Percentiles rank a stretch among this genome's conserved stretches.
phyloP scores from a whole-genome alignment of 2,113 vertebrate genomes.

The Isurus oxyrinchus region DNA sequence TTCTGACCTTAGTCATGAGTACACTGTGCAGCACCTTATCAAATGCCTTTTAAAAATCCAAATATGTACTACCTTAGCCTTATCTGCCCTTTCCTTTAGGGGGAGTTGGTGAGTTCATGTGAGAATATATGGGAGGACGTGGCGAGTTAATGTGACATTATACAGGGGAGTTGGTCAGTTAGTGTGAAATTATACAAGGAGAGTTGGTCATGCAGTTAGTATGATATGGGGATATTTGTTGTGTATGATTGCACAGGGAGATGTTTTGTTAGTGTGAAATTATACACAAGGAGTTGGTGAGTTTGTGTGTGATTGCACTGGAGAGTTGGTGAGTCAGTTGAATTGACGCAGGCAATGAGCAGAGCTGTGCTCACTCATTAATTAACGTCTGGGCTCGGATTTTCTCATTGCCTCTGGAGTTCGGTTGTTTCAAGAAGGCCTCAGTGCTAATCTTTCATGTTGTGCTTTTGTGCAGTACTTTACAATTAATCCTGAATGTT shows the following conservation, averaged over 20 bases:
- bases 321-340: neutral
- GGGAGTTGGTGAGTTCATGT: neutral
- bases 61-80: neutral
- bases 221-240: neutral
- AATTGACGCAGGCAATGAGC: neutral
- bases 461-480: neutral
- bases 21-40: neutral
- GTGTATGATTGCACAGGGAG: neutral
- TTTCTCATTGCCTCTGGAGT: neutral
- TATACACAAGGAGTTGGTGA: neutral
- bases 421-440: neutral
- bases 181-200: neutral
- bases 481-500: neutral
- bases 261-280: neutral
- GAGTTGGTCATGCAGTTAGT: neutral
- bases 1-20: neutral
- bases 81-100: neutral
- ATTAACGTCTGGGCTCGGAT: neutral
- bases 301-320: neutral
- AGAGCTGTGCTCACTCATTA: neutral
- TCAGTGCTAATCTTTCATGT: neutral
- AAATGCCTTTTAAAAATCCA: neutral
- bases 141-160: neutral
- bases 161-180: neutral
- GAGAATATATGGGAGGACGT: neutral